A percentile compares a stretch with the other conserved stretches of the same genome.
Conservation (phyloP, 2,888 invertebrate species). For the Spilosoma lubricipeda region DNA sequence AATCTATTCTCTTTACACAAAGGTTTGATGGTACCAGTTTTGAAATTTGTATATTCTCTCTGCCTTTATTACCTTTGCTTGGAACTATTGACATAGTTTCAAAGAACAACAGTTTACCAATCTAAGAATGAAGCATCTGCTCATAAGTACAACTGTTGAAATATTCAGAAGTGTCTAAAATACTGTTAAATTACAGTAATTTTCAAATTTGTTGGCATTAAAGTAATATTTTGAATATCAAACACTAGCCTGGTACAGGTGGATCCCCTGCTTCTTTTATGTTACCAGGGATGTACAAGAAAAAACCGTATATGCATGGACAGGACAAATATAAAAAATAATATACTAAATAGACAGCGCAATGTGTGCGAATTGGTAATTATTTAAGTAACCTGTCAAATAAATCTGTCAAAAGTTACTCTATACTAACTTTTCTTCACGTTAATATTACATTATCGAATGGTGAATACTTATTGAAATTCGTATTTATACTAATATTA, state of each 20-base stretch:
- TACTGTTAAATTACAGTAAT: not conserved
- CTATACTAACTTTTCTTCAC: not conserved
- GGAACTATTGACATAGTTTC: no score
- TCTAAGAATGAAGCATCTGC: not conserved
- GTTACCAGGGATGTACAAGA: no score
- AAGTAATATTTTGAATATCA: not conserved
- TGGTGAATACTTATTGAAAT: not conserved
- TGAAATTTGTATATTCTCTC: no score
- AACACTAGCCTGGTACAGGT: no score
- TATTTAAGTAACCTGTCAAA: not conserved
- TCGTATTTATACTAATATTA: not conserved
- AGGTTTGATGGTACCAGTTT: no score
- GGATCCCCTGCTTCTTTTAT: no score
- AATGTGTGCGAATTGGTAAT: not conserved
- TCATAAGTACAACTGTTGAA: not conserved
- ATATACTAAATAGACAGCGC: not conserved
- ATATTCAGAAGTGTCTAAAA: not conserved
- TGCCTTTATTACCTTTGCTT: no score
- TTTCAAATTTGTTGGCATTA: not conserved
- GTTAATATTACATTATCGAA: not conserved
- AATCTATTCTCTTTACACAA: no score
- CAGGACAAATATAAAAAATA: not conserved
- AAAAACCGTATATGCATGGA: not conserved
- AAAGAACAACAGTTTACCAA: no score
- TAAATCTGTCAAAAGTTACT: not conserved